A percentile compares a stretch with the other conserved stretches of the same genome.
phyloP scores from a whole-genome alignment of 2,888 invertebrate genomes.

The Chrysolina haemoptera region DNA sequence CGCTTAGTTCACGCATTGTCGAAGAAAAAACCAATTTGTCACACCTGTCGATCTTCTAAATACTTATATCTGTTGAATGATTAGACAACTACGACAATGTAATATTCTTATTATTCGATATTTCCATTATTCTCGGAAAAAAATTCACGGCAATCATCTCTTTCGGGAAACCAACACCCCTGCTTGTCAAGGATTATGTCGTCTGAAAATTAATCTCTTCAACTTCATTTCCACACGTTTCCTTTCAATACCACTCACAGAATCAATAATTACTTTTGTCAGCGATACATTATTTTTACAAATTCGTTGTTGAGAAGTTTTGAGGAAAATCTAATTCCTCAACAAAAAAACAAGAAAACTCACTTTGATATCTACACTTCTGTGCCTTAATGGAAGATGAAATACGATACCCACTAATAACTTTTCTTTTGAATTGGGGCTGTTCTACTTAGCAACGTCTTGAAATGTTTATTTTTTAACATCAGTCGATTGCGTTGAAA shows the following conservation, averaged over 20 bases:
- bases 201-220: background rate
- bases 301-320: background rate
- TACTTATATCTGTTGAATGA: too few relatives aligned
- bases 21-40: too few relatives aligned
- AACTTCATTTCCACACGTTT: background rate
- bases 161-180: background rate
- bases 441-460: background rate
- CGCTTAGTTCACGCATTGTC: too few relatives aligned
- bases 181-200: too few relatives aligned
- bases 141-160: too few relatives aligned
- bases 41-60: too few relatives aligned
- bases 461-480: background rate
- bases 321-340: slow-evolving; percentile 4
- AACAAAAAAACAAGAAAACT: slow-evolving; percentile 11
- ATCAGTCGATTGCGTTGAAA: background rate
- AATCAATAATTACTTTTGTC: slow-evolving; percentile 2
- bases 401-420: background rate
- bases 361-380: background rate
- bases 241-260: background rate
- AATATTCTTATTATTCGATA: too few relatives aligned
- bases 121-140: too few relatives aligned
- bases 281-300: slow-evolving; percentile 10
- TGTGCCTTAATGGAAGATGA: slow-evolving; percentile 8
- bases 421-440: background rate
- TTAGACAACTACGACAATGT: too few relatives aligned